These are phyloP conservation scores for Astyanax mexicanus DNA, from an alignment of 2,797 vertebrate genomes.

Conservation along the genomic window DNA sequence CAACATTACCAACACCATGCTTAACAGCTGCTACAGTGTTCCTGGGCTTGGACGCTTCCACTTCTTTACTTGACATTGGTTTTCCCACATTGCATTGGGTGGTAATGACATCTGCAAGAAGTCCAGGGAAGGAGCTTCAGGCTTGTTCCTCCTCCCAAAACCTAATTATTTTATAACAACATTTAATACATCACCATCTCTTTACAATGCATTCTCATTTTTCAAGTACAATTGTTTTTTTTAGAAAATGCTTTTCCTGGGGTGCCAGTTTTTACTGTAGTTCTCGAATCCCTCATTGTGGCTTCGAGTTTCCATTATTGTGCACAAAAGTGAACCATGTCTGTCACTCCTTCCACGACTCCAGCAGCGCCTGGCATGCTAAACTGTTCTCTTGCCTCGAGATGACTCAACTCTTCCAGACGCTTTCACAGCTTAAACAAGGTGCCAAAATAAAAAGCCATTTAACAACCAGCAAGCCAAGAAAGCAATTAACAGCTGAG, in stretches of 20 bases:
- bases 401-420: constrained; percentile 48
- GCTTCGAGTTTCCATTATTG: constrained; percentile 4
- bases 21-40: too few species aligned
- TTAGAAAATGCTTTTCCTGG: neutral
- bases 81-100: too few species aligned
- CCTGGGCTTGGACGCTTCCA: too few species aligned
- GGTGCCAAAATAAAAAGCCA: constrained; percentile 48
- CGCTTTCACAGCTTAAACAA: constrained; percentile 44
- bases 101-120: too few species aligned
- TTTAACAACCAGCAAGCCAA: constrained; percentile 48
- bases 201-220: too few species aligned
- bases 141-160: too few species aligned
- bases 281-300: constrained; percentile 13
- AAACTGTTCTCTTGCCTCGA: constrained; percentile 20
- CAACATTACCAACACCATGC: too few species aligned
- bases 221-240: neutral
- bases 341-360: neutral
- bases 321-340: constrained; percentile 13
- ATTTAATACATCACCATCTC: too few species aligned
- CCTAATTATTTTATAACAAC: too few species aligned
- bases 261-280: neutral
- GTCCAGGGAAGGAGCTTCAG: too few species aligned
- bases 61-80: too few species aligned
- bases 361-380: constrained; percentile 21
- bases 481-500: constrained; percentile 50